Base-by-base conservation (phyloP, 2,797 vertebrate genomes). In the Xenopus petersii region DNA sequence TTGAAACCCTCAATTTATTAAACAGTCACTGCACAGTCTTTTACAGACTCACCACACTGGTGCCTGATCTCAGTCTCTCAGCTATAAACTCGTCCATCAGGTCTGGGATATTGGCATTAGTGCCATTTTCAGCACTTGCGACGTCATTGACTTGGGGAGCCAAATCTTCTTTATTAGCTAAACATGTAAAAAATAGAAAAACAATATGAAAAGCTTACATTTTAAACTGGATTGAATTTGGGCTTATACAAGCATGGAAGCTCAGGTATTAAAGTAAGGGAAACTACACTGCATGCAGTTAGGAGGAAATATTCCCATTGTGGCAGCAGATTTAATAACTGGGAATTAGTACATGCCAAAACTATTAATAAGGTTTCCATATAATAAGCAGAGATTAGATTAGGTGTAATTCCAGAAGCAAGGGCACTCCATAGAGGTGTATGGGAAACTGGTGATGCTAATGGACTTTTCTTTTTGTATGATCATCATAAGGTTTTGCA, bases 21-120 rank as follows among this genome's bases (percentile, higher is more conserved):
- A 2, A 51, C 49, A 51, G 49, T 10, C 49, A 51, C 49, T 12
- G 0, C 49, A 51, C 2, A 51, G 11, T 4, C 49, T 3, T 51
- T 10, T 51, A 51, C 49, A 51, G 6, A 51, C 93, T 92, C 89
- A 99, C 97, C 80, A 85, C 86, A 66, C 91, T 90, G 82, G 91
- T 94, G 84, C 94, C 93, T 77, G 92, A 90, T 77, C 96, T 89
- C 69, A 99, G 93, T 74, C 98, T 92, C 87, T 99, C 97, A 85
- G 97, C 96, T 85, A 99, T 99, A 83, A 99, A 99, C 83, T 99
- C 98, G 81, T 99, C 98, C 98, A 99, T 98, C 77, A 98, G 93
- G 87, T 99, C 98, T 75, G 95, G 94, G 88, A 98, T 95, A 87
- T 98, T 98, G 74, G 95, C 90, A 88, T 92, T 98, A 87, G 83